Evolutionary conservation across 2,113 vertebrate genomes (phyloP).

Genomic region (Balaenoptera acutorostrata): DNA sequence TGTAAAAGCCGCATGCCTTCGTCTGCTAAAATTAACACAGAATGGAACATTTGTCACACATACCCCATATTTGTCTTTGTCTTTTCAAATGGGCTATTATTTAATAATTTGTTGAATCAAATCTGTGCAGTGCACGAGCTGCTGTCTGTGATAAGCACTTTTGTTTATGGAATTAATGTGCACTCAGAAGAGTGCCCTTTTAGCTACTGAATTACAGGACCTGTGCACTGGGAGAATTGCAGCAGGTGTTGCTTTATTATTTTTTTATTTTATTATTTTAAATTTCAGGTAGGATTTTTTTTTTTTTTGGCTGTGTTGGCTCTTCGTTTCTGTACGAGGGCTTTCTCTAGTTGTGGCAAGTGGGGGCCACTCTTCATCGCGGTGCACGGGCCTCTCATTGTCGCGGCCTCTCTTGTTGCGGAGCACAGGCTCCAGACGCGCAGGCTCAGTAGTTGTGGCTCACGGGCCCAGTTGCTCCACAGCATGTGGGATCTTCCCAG

Average conservation of each 20-base stretch:
- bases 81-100: conserved; percentile 41
- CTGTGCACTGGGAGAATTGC: not conserved
- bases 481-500: too few relatives aligned
- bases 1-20: conserved; percentile 32
- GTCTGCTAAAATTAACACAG: conserved; percentile 40
- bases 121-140: not conserved
- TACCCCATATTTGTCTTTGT: conserved; percentile 49
- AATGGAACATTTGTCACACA: conserved; percentile 51
- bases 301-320: too few relatives aligned
- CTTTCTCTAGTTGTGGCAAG: too few relatives aligned
- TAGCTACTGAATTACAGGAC: not conserved
- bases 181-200: not conserved
- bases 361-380: too few relatives aligned
- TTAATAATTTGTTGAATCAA: conserved; percentile 49
- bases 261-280: too few relatives aligned
- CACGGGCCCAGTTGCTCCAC: too few relatives aligned
- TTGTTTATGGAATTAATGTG: not conserved
- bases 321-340: too few relatives aligned
- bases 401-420: too few relatives aligned
- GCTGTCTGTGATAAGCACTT: not conserved
- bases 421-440: too few relatives aligned
- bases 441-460: too few relatives aligned
- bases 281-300: too few relatives aligned
- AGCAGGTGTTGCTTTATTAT: not conserved
- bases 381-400: too few relatives aligned